Evolutionary conservation across 2,797 vertebrate species (phyloP).

Genomic region (Urophycis tenuis): DNA sequence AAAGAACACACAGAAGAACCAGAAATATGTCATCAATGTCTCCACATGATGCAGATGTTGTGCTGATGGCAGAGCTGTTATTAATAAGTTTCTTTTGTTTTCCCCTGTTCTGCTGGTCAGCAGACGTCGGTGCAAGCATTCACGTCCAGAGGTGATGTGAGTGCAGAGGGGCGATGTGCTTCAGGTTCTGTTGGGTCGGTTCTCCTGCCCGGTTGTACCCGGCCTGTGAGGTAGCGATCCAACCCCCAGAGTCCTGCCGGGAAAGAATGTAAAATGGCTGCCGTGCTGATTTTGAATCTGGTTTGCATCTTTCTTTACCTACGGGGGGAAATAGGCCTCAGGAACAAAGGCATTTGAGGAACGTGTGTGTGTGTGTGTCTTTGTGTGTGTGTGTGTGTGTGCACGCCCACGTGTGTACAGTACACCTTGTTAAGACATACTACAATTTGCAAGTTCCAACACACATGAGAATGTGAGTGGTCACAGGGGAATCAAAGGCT

Average conservation of each 20-base stretch:
- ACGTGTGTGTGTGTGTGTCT: constrained; percentile 23
- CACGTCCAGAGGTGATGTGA: neutral
- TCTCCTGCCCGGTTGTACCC: neutral
- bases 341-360: constrained; percentile 15
- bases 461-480: constrained; percentile 30
- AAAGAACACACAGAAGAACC: neutral
- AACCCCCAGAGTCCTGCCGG: constrained; percentile 1
- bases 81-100: neutral
- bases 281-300: constrained; percentile 7
- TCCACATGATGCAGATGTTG: neutral
- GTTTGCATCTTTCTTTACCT: constrained; percentile 2
- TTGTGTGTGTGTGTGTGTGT: constrained; percentile 8
- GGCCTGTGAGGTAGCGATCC: constrained; percentile 44
- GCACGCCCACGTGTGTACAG: neutral
- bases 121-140: neutral
- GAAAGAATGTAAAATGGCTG: neutral
- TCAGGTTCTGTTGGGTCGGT: neutral
- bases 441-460: constrained; percentile 43
- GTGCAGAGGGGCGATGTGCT: neutral
- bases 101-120: neutral
- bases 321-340: constrained; percentile 3
- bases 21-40: no score
- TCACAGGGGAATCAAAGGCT: constrained; percentile 17
- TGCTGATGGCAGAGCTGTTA: neutral
- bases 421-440: neutral